Evolutionary conservation across 2,113 vertebrate species (phyloP), one percentile per base, ranked within the genome.

Genomic region (Phalacrocorax brasilianus): DNA sequence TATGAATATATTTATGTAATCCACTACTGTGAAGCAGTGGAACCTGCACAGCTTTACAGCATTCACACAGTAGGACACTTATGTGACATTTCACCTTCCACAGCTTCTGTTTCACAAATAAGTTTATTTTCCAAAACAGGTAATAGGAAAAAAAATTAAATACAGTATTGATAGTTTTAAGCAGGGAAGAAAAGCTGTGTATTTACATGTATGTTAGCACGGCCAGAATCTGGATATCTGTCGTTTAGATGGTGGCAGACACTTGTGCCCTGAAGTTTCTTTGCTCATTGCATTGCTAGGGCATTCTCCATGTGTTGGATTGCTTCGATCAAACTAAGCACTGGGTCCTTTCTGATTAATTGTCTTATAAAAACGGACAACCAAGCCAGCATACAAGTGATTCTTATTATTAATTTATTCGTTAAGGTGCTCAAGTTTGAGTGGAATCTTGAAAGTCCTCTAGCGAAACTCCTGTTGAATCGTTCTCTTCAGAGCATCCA

Each of bases 341-440:
- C 6, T 63, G 32, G 2, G 6, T 44, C 16, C 7, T 74, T 93
- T 74, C 27, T 33, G 35, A 24, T 49, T 49, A 11, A 13, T 59
- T 81, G 50, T 70, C 2, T 56, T 74, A 5, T 22, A 35, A 95
- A 88, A 4, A 66, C 63, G 66, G 5, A 6, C 6, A 38, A 23
- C 11, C 71, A 73, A 74, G 24, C 5, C 21, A 67, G 8, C 35
- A 53, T 18, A 27, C 14, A 58, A 75, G 7, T 66, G 10, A 45
- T 75, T 78, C 61, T 87, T 42, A 1, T 47, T 73, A 42, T 50
- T 44, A 7, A 74, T 91, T 93, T 95, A 16, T 89, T 40, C 93
- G 1, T 83, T 45, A 62, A 99, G 99, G 98, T 98, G 44, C 91
- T 99, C 61, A 99, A 99, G 96, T 98, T 98, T 93, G 99, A 99